Conservation (phyloP, 2,888 invertebrate species). For the Hypselothyrea guttata region DNA sequence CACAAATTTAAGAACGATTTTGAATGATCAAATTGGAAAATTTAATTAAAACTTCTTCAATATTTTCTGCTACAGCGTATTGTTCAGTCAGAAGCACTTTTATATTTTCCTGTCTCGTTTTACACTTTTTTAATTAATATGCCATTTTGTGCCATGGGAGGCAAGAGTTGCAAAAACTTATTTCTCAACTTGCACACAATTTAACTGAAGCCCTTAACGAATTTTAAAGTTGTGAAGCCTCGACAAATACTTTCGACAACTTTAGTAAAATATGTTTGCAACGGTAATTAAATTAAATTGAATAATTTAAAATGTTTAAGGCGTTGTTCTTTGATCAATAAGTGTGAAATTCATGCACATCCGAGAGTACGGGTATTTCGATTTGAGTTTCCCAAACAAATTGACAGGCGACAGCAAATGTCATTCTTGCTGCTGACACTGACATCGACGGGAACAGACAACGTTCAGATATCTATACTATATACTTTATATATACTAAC, state of each 20-base stretch:
- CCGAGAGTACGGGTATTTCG: constrained; percentile 36
- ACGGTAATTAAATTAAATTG: too few species aligned
- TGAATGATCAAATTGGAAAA: too few species aligned
- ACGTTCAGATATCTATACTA: neutral
- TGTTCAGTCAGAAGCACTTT: neutral
- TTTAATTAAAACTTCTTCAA: too few species aligned
- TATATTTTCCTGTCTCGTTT: neutral
- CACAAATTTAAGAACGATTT: too few species aligned
- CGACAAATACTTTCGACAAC: neutral
- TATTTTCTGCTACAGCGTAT: constrained; percentile 2
- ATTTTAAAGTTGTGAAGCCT: neutral
- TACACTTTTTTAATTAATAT: constrained; percentile 40
- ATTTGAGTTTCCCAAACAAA: constrained; percentile 34
- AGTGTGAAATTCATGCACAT: too few species aligned
- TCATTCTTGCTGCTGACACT: constrained; percentile 23
- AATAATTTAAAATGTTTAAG: neutral
- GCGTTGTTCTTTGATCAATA: constrained; percentile 19
- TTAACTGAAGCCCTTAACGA: constrained; percentile 1
- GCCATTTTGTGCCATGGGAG: constrained; percentile 13
- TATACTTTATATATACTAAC: neutral
- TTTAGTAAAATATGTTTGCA: too few species aligned
- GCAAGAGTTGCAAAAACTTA: constrained; percentile 4
- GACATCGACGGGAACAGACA: constrained; percentile 19
- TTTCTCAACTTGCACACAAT: constrained; percentile 9
- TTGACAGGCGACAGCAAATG: constrained; percentile 42